Evolutionary conservation across 1,140 invertebrate genomes (phyloP), one percentile per base, ranked within the genome.

Genomic region (Drosophila nigromelanica): DNA sequence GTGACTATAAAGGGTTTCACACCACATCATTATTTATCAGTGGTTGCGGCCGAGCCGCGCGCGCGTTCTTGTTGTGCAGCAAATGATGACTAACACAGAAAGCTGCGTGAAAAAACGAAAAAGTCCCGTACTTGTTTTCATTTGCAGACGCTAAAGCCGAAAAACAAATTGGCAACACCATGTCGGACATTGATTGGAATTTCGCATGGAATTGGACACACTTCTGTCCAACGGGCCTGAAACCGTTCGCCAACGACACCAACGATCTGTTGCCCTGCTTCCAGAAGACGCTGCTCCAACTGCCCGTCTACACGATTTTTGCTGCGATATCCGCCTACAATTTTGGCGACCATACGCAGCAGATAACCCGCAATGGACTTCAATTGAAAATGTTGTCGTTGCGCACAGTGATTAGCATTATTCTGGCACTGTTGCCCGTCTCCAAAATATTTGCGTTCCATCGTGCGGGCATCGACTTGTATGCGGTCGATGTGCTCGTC

Each of bases 181-280:
- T 85, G 80, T 68, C 48, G 37, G 24, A 64, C n/a, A 67, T 62
- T 21, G 76, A 80, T 63, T 90, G 83, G 89, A 76, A 76, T 45
- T 81, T 77, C 15, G 37, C 55, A 10, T 96, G 95, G 95, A 94
- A 94, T 75, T 96, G 95, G 96, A 94, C 94, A 43, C 93, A 95
- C 70, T 94, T 96, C 70, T 97, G 96, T 91, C 93, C 94, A 14
- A 93, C 93, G 18, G 95, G 94, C 10, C 92, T 96, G 33, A 92
- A 93, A 56, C 93, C 95, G 1, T 95, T 95, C 93, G 94, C 95
- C 86, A 91, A 93, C 14, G 86, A 92, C n/a, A 94, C 93, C 6
- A 94, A 94, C 79, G 96, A 97, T 91, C 93, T 97, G 76, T 94
- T 96, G 73, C 92, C 95, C 47, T 98, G 97, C 91, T 97, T 97